Evolutionary conservation across 2,113 vertebrate genomes (phyloP), one percentile per base, ranked within the genome.

Genomic region (Leuciscus idus): DNA sequence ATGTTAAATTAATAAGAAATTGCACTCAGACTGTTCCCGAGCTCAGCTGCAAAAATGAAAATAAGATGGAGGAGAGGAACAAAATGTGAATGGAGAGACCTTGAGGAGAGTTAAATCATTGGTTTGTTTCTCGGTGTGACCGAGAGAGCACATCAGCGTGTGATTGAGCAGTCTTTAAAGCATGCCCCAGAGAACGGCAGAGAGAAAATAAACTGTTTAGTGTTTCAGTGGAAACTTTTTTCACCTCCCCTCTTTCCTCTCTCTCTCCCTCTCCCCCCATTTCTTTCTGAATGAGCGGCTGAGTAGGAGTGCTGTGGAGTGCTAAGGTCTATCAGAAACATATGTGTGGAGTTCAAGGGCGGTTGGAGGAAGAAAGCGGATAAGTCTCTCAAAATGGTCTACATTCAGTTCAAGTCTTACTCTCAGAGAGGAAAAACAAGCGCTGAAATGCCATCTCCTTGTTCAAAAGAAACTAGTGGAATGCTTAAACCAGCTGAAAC

Each of bases 261-360:
- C 68, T 8, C 21, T 10, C 39, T 12, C 36, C 21, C 68, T 72
- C 68, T 72, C 21, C 36, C 75, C 73, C 30, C 43, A 15, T 85
- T 81, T 21, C 89, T 90, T 91, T 93, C 90, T 91, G 82, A 93
- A 93, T 92, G 92, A 90, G 91, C 83, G 93, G 93, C 91, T 90
- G 93, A 92, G 89, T 90, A 76, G 86, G 93, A 93, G 94, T 94
- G 19, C 89, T 91, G 92, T 93, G 93, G 93, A 93, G 94, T 94
- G 17, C 89, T 91, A 92, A 94, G 93, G 93, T 95, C 94, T 94
- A 95, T 96, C 94, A 96, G 93, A 96, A 96, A 91, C 95, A 96
- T 92, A 91, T 96, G 95, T 95, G 91, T 89, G 43, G 76, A 91
- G 86, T 92, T 95, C 94, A 94, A 93, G 95, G 93, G 92, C 90